phyloP scores from a whole-genome alignment of 2,113 vertebrate species.

The Myanophis thanlyinensis region DNA sequence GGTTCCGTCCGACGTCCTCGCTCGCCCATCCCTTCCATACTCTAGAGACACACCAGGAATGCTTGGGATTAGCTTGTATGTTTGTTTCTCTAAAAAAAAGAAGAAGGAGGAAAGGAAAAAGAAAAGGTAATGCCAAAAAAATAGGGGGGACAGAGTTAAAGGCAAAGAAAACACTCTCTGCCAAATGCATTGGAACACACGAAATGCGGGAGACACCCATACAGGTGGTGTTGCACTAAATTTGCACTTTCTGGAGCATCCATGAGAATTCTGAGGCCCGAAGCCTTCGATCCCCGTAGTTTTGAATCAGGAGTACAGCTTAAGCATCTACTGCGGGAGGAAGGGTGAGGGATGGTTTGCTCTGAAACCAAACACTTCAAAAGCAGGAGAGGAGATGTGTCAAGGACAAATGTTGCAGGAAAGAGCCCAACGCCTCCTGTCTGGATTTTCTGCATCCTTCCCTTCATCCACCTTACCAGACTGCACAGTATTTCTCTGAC shows the following conservation, averaged over 20 bases:
- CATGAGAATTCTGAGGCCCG: slow-evolving; percentile 53
- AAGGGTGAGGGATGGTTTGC: slow-evolving; percentile 19
- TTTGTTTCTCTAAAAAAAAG: slow-evolving; percentile 41
- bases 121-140: slow-evolving; percentile 30
- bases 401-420: slow-evolving; percentile 33
- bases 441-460: slow-evolving; percentile 7
- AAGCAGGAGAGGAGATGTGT: slow-evolving; percentile 33
- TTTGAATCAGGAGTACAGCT: slow-evolving; percentile 3
- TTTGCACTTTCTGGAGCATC: slow-evolving; percentile 29
- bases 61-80: slow-evolving; percentile 26
- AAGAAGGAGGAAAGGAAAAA: slow-evolving; percentile 59
- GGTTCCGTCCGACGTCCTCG: slow-evolving; percentile 81
- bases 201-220: neutral
- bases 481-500: slow-evolving; percentile 22
- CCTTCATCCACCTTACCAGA: neutral
- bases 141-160: slow-evolving; percentile 26
- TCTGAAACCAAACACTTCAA: slow-evolving; percentile 27
- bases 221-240: slow-evolving; percentile 12
- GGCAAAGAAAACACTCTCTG: slow-evolving; percentile 19
- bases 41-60: slow-evolving; percentile 72
- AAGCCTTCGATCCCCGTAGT: slow-evolving; percentile 16
- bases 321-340: neutral
- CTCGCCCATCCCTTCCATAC: slow-evolving; percentile 88
- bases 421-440: slow-evolving; percentile 16
- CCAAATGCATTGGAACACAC: slow-evolving; percentile 15